A percentile compares a stretch with the other conserved stretches of the same genome.
Evolutionary conservation across 2,113 vertebrate species (phyloP).

Genomic region (Hyaena hyaena): DNA sequence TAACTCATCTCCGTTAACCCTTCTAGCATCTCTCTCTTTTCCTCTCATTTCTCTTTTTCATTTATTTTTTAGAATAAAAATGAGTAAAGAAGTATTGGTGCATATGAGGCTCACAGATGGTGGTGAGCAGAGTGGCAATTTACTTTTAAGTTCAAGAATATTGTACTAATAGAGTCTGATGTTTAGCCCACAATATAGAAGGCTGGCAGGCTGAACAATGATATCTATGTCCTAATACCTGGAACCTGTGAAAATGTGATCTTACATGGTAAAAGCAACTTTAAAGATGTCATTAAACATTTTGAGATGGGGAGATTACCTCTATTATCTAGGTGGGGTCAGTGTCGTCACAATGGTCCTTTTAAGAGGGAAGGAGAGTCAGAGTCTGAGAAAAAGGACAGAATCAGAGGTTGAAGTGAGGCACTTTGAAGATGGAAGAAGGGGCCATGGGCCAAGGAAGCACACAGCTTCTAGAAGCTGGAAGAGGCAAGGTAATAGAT

Average conservation of each 20-base stretch:
- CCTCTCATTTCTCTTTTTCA: background rate
- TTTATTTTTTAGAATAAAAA: conserved; percentile 36
- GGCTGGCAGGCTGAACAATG: background rate
- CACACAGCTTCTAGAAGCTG: background rate
- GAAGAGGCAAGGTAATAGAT: background rate
- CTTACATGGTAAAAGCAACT: background rate
- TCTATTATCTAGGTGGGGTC: background rate
- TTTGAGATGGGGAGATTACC: background rate
- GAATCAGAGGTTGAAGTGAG: background rate
- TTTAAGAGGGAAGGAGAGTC: background rate
- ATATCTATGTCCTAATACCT: background rate
- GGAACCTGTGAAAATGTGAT: background rate
- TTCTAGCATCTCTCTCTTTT: background rate
- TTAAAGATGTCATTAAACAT: background rate
- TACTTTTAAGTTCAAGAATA: background rate
- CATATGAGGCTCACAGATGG: background rate
- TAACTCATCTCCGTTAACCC: background rate
- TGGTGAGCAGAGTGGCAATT: background rate
- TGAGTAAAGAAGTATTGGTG: background rate
- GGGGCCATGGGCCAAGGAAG: background rate
- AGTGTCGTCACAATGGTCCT: background rate
- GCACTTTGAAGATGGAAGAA: background rate
- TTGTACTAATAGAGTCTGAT: background rate
- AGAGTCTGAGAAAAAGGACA: background rate
- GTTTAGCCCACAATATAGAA: background rate